phyloP scores from a whole-genome alignment of 2,888 invertebrate species.

The Deroplatys truncata region DNA sequence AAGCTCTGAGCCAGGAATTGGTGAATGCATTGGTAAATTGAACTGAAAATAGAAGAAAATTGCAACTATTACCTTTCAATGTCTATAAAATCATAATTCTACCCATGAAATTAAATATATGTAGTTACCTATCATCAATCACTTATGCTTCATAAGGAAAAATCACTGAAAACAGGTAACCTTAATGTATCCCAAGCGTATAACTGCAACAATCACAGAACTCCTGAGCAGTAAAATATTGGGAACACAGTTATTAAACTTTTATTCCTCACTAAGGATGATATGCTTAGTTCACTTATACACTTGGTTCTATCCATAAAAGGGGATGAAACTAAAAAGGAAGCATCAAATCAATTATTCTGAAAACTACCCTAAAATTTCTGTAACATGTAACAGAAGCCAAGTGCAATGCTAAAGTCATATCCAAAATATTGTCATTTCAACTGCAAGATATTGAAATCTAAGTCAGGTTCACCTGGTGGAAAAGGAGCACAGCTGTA shows the following conservation, averaged over 20 bases:
- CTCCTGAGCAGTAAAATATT: background rate
- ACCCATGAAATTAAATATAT: background rate
- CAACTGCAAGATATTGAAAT: too few relatives aligned
- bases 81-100: background rate
- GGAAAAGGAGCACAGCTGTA: too few relatives aligned
- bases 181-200: background rate
- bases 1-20: slow-evolving; percentile 93
- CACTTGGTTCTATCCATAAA: too few relatives aligned
- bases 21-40: slow-evolving; percentile 87
- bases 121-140: background rate
- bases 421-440: too few relatives aligned
- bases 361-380: too few relatives aligned
- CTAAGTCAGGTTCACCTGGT: too few relatives aligned
- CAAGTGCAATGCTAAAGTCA: too few relatives aligned
- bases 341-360: too few relatives aligned
- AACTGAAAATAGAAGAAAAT: slow-evolving; percentile 52
- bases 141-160: background rate
- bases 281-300: too few relatives aligned
- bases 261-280: too few relatives aligned
- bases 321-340: too few relatives aligned
- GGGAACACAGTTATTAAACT: background rate
- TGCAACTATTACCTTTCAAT: background rate
- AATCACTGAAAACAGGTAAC: background rate
- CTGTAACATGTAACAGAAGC: too few relatives aligned
- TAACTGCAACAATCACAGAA: background rate